Percentiles rank a stretch among this genome's conserved stretches.
These are phyloP conservation scores for Trimorus sp. DNA, from an alignment of 2,888 invertebrate genomes.

Conservation along the genomic window DNA sequence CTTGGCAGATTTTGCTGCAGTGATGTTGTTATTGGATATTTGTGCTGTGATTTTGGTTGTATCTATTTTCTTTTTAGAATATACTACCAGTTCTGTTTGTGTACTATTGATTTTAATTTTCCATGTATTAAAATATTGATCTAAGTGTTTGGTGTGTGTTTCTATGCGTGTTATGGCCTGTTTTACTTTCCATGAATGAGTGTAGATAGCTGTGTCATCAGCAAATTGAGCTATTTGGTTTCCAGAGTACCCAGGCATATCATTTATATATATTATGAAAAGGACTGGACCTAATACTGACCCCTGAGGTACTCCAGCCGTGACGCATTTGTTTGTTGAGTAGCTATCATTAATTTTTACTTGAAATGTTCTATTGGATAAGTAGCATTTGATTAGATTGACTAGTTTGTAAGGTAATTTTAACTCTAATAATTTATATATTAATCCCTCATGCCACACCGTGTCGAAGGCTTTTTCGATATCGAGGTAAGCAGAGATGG, in stretches of 20 bases:
- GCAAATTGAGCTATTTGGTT: conserved; percentile 20
- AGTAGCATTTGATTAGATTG: not conserved
- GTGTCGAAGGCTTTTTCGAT: conserved; percentile 21
- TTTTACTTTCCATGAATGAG: not conserved
- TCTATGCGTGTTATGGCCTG: not conserved
- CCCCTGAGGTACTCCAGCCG: conserved; percentile 12
- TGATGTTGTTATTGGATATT: not conserved
- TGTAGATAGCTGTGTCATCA: conserved; percentile 13
- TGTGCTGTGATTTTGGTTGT: not conserved
- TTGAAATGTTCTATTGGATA: not conserved
- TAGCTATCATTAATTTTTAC: not conserved
- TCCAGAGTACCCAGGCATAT: not conserved
- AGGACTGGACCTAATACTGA: not conserved
- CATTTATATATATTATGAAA: conserved; percentile 8
- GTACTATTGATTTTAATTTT: conserved; percentile 4
- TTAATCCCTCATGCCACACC: conserved; percentile 4
- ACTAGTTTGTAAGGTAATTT: not conserved
- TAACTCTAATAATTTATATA: not conserved
- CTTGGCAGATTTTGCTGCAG: too few relatives aligned
- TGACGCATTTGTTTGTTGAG: not conserved
- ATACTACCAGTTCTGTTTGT: not conserved
- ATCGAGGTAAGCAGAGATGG: not conserved
- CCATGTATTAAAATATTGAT: not conserved
- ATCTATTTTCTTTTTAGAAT: not conserved
- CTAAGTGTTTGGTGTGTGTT: not conserved